phyloP scores from a whole-genome alignment of 2,888 invertebrate genomes.

The Sepiola atlantica region DNA sequence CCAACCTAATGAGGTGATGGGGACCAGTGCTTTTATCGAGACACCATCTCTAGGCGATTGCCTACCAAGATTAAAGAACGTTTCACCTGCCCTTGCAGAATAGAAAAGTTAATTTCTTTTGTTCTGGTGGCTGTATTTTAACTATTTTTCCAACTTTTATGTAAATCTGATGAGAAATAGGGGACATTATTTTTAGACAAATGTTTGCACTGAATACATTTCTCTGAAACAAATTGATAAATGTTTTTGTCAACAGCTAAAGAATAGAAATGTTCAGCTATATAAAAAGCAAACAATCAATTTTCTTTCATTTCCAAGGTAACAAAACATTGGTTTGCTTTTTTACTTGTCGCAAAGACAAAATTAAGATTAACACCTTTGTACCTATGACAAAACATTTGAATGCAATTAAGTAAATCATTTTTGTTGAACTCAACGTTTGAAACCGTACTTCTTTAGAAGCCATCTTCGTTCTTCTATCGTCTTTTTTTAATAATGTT shows the following conservation, averaged over 20 bases:
- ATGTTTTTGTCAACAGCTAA: not conserved
- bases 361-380: constrained; percentile 22
- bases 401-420: constrained; percentile 9
- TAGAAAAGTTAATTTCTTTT: no score
- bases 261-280: not conserved
- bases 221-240: not conserved
- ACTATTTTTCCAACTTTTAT: no score
- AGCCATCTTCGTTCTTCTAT: not conserved
- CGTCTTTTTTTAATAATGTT: constrained; percentile 6
- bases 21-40: no score
- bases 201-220: not conserved
- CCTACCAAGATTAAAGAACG: no score
- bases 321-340: not conserved
- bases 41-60: no score
- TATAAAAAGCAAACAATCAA: not conserved
- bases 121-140: no score
- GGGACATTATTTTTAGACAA: no score
- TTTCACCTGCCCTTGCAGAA: no score
- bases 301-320: not conserved
- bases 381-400: not conserved
- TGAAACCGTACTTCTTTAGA: not conserved
- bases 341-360: not conserved
- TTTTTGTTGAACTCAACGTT: not conserved
- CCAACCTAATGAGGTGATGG: no score
- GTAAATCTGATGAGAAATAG: no score